These are phyloP conservation scores for Champsocephalus gunnari DNA, from an alignment of 2,797 vertebrate genomes.

Conservation along the genomic window DNA sequence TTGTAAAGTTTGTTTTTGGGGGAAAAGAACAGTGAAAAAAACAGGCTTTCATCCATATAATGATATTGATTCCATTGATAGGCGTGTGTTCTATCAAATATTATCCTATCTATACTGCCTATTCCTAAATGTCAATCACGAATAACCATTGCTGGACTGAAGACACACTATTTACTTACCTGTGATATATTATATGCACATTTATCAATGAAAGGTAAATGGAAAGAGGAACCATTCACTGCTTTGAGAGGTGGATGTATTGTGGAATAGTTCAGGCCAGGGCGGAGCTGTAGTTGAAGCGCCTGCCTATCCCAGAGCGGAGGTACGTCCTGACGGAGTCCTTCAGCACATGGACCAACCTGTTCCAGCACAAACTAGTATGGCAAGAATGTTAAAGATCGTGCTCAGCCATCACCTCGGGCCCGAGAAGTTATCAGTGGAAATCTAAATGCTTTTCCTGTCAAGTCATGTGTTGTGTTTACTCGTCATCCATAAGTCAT, in stretches of 20 bases:
- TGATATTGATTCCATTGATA: not conserved
- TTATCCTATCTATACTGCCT: not conserved
- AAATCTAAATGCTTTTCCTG: constrained; percentile 27
- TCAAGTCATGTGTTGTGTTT: constrained; percentile 47
- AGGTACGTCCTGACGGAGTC: not conserved
- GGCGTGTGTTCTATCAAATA: not conserved
- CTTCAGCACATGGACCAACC: constrained; percentile 2
- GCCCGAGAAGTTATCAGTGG: constrained; percentile 51
- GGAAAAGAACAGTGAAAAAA: not conserved
- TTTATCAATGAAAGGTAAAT: too few relatives aligned
- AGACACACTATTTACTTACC: not conserved
- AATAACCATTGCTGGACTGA: not conserved
- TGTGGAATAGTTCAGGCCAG: constrained; percentile 10
- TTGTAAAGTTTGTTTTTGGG: not conserved
- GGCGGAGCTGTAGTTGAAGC: constrained; percentile 41
- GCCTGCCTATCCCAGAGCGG: constrained; percentile 24
- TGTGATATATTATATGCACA: not conserved
- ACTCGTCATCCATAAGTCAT: constrained; percentile 54
- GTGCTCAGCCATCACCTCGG: constrained; percentile 8
- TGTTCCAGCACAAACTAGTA: constrained; percentile 45
- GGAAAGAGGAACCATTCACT: too few relatives aligned
- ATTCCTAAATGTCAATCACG: not conserved
- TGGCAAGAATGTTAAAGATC: constrained; percentile 66
- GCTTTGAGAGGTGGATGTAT: not conserved
- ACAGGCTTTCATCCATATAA: not conserved